Percentiles rank a stretch among this genome's conserved stretches.
Conservation (phyloP, 2,797 vertebrate genomes). For the Syngnathus acus region DNA sequence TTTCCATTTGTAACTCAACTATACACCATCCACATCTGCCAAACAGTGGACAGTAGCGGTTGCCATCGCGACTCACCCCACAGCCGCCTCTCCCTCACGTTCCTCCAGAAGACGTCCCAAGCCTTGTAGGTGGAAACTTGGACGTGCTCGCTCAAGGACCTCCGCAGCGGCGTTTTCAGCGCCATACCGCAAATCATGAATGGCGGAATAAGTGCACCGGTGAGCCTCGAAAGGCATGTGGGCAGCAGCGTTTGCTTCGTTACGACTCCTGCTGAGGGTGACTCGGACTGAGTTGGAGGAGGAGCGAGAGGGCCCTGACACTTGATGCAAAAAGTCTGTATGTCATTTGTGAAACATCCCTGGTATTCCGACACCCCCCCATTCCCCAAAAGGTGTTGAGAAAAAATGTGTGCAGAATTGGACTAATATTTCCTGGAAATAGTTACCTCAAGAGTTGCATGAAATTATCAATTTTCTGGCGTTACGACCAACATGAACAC, state of each 20-base stretch:
- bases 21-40: background rate
- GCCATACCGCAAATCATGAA: constrained; percentile 54
- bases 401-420: background rate
- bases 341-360: constrained; percentile 45
- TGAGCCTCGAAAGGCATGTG: constrained; percentile 13
- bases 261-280: constrained; percentile 17
- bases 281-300: constrained; percentile 20
- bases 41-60: background rate
- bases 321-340: constrained; percentile 57
- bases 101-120: constrained; percentile 79
- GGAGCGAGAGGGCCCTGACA: constrained; percentile 40
- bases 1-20: too few species aligned
- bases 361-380: constrained; percentile 19
- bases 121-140: constrained; percentile 71
- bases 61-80: constrained; percentile 65
- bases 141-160: constrained; percentile 77
- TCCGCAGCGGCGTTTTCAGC: constrained; percentile 55
- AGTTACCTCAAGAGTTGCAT: too few species aligned
- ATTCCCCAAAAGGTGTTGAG: constrained; percentile 26
- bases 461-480: background rate
- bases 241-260: constrained; percentile 15
- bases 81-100: constrained; percentile 68
- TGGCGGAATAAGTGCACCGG: background rate
- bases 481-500: too few species aligned
- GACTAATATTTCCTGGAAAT: too few species aligned